Conservation (phyloP, 2,797 vertebrate genomes). For the Pampus argenteus region DNA sequence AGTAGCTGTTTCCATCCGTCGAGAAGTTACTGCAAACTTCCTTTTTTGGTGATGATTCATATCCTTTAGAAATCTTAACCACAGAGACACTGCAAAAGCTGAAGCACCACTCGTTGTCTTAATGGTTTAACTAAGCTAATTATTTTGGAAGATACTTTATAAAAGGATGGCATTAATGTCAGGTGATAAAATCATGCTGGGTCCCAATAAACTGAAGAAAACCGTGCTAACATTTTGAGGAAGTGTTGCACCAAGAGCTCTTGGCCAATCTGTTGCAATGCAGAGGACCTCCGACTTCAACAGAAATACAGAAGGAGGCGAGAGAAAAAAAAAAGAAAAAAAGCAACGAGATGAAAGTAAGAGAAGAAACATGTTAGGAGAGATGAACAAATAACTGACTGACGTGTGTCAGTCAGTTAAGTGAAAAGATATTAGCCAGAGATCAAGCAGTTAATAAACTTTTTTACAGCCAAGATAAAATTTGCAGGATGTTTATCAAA, state of each 20-base stretch:
- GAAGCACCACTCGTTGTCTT: conserved; percentile 15
- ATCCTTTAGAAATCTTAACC: conserved; percentile 57
- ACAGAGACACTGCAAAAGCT: conserved; percentile 28
- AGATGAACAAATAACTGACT: too few relatives aligned
- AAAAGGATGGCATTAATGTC: not conserved
- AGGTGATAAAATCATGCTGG: not conserved
- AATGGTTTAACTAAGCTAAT: not conserved
- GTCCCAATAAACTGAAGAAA: not conserved
- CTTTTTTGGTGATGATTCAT: conserved; percentile 67
- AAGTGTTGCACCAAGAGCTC: conserved; percentile 58
- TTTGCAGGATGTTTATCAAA: not conserved
- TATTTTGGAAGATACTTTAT: not conserved
- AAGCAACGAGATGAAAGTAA: not conserved
- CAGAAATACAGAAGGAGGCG: not conserved
- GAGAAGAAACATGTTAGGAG: not conserved
- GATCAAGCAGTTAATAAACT: not conserved
- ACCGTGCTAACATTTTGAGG: conserved; percentile 39
- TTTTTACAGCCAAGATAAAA: not conserved
- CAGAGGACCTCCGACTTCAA: conserved; percentile 24
- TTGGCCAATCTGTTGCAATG: conserved; percentile 58
- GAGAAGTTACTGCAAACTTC: conserved; percentile 64
- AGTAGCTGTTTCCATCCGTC: too few relatives aligned
- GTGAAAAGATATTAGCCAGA: not conserved
- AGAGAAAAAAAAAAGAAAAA: conserved; percentile 3
- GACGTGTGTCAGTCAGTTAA: not conserved